Conservation (phyloP, 2,113 vertebrate species). For the Pangasianodon gigas region DNA sequence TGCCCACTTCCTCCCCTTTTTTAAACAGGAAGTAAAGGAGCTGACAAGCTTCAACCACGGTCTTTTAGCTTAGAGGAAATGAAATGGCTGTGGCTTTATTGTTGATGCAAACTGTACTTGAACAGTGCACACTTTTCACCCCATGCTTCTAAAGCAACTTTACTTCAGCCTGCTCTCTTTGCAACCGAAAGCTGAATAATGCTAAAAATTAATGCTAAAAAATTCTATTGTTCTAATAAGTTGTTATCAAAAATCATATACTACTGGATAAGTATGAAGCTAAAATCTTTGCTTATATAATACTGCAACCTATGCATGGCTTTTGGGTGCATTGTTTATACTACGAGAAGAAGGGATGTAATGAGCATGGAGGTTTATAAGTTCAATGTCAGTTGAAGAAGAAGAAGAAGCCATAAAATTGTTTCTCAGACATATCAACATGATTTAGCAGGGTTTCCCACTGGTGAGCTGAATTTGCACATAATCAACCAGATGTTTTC, state of each 20-base stretch:
- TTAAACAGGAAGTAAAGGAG: conserved; percentile 51
- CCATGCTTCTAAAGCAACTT: background rate
- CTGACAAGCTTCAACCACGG: conserved; percentile 36
- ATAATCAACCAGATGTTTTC: conserved; percentile 36
- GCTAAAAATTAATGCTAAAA: background rate
- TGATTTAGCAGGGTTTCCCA: conserved; percentile 26
- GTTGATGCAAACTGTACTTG: background rate
- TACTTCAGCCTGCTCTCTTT: background rate
- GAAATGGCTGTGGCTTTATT: conserved; percentile 6
- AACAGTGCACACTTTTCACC: background rate
- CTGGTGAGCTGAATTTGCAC: conserved; percentile 37
- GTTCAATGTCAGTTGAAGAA: conserved; percentile 10
- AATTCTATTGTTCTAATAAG: background rate
- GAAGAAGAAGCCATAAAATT: conserved; percentile 56
- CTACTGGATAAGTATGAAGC: background rate
- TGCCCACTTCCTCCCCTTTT: conserved; percentile 42
- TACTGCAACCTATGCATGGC: conserved; percentile 55
- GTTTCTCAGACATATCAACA: conserved; percentile 51
- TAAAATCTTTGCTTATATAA: background rate
- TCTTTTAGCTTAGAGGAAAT: conserved; percentile 43
- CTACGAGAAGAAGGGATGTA: conserved; percentile 1
- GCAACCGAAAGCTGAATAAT: conserved; percentile 1
- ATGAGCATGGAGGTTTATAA: background rate
- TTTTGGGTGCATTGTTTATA: conserved; percentile 36
- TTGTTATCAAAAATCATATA: background rate